A percentile compares a stretch with the other conserved stretches of the same genome.
phyloP scores from a whole-genome alignment of 2,888 invertebrate genomes.

The Pilophorus perplexus region DNA sequence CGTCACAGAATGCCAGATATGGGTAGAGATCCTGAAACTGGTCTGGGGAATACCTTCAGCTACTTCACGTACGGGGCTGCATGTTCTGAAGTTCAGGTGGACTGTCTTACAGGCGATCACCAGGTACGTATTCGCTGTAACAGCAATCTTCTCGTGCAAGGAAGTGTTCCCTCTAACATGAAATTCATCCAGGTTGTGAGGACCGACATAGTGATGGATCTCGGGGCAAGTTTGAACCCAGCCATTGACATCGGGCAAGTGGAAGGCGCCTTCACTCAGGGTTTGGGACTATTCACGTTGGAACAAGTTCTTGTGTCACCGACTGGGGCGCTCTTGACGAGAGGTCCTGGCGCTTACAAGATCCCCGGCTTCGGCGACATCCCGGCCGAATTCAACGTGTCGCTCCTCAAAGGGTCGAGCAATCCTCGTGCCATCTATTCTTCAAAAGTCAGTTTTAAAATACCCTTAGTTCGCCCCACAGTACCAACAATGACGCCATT shows the following conservation, averaged over 20 bases:
- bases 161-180: no score
- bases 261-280: constrained; percentile 92
- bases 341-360: constrained; percentile 92
- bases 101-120: constrained; percentile 92
- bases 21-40: constrained; percentile 64
- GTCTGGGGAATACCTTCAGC: constrained; percentile 70
- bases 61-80: constrained; percentile 87
- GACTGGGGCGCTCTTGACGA: constrained; percentile 73
- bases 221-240: constrained; percentile 91
- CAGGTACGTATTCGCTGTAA: constrained; percentile 55
- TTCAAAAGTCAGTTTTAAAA: constrained; percentile 70
- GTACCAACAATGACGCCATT: not conserved
- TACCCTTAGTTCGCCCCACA: no score
- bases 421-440: constrained; percentile 91
- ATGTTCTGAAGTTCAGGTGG: constrained; percentile 86
- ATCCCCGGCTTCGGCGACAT: constrained; percentile 90
- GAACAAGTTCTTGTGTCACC: constrained; percentile 88
- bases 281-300: constrained; percentile 86
- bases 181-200: constrained; percentile 63
- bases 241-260: constrained; percentile 96
- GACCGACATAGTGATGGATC: constrained; percentile 95
- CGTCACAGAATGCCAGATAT: constrained; percentile 70
- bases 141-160: no score
- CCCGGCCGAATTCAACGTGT: constrained; percentile 88
- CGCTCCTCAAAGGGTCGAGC: constrained; percentile 79